Percentiles rank a stretch among this genome's conserved stretches.
phyloP scores from a whole-genome alignment of 1,140 invertebrate species.

The Gonatopus flavifemur region DNA sequence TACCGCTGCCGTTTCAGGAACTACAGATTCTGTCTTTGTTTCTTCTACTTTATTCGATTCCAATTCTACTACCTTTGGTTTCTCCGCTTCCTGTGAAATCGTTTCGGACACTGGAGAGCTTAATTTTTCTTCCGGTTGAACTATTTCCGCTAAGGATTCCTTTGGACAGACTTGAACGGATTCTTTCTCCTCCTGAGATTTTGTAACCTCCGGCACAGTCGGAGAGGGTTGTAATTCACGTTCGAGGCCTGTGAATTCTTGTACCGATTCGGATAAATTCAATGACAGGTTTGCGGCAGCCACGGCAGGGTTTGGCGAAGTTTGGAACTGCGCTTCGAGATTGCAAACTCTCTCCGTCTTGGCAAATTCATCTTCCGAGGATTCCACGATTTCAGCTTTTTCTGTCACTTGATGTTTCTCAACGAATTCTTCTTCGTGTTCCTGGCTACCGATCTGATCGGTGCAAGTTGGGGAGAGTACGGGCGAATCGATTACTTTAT shows the following conservation, averaged over 20 bases:
- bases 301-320: too few relatives aligned
- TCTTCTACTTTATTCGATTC: constrained; percentile 21
- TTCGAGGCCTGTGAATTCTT: constrained; percentile 44
- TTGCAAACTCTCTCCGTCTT: neutral
- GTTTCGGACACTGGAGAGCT: neutral
- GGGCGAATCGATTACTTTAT: too few relatives aligned
- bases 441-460: neutral
- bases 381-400: neutral
- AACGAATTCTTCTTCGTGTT: neutral
- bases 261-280: constrained; percentile 39
- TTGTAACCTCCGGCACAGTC: too few relatives aligned
- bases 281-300: constrained; percentile 3
- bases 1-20: constrained; percentile 35
- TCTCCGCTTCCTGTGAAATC: neutral
- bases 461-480: too few relatives aligned
- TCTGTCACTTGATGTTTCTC: neutral
- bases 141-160: too few relatives aligned
- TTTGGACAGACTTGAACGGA: too few relatives aligned
- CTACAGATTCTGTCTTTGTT: constrained; percentile 25
- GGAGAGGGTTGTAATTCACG: constrained; percentile 23
- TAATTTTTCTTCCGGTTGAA: too few relatives aligned
- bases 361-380: too few relatives aligned
- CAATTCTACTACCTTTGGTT: too few relatives aligned
- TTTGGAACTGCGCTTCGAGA: too few relatives aligned
- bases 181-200: too few relatives aligned